Percentiles rank a stretch among this genome's conserved stretches.
phyloP scores from a whole-genome alignment of 2,113 vertebrate genomes.

The Tauraco erythrolophus region DNA sequence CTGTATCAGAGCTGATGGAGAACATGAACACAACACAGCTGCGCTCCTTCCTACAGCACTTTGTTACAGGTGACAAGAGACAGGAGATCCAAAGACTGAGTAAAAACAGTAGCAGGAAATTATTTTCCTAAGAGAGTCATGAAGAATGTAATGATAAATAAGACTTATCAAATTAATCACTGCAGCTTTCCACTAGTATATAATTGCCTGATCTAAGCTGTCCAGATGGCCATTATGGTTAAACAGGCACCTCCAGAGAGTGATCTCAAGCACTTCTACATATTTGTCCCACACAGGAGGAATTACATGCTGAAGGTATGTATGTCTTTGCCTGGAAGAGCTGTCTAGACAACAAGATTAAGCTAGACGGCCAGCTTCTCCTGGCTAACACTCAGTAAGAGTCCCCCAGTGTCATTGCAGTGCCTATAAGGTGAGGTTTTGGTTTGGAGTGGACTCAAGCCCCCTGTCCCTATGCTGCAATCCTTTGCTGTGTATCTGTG shows the following conservation, averaged over 20 bases:
- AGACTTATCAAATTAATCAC: background rate
- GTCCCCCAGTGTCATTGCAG: too few relatives aligned
- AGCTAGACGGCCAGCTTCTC: background rate
- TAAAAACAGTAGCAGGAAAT: background rate
- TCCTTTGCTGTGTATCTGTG: background rate
- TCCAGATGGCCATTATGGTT: background rate
- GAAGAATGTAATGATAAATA: slow-evolving; percentile 11
- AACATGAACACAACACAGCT: slow-evolving; percentile 27
- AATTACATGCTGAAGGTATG: background rate
- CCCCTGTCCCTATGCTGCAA: background rate
- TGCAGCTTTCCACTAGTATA: background rate
- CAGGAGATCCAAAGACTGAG: background rate
- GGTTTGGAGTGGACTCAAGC: background rate
- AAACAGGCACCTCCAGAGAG: background rate
- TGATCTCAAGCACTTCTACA: background rate
- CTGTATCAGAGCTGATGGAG: slow-evolving; percentile 16
- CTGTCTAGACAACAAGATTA: background rate
- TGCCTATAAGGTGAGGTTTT: background rate
- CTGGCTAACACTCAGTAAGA: background rate
- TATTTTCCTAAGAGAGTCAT: slow-evolving; percentile 2
- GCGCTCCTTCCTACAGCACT: background rate
- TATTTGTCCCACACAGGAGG: background rate
- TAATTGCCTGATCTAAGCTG: background rate
- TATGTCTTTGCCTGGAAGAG: background rate
- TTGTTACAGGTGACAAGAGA: slow-evolving; percentile 35